Percentiles rank a stretch among this genome's conserved stretches.
These are phyloP conservation scores for Anniella stebbinsi DNA, from an alignment of 2,797 vertebrate species.

Conservation along the genomic window DNA sequence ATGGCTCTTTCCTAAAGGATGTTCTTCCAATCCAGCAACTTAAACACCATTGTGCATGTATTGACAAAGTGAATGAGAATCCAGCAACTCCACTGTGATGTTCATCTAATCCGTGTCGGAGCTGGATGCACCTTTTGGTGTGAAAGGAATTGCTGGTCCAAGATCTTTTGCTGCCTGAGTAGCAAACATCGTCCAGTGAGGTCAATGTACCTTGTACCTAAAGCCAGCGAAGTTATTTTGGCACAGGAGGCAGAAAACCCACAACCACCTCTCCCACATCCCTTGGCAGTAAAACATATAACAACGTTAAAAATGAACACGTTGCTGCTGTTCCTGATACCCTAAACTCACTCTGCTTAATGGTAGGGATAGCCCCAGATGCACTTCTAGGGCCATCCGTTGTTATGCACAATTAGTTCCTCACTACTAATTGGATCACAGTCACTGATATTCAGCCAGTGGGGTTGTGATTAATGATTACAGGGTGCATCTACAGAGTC, in stretches of 20 bases:
- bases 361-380: neutral
- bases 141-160: neutral
- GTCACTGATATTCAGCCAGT: neutral
- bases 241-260: too few relatives aligned
- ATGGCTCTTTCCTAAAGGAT: conserved; percentile 56
- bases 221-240: too few relatives aligned
- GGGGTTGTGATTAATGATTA: neutral
- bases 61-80: neutral
- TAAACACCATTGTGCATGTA: neutral
- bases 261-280: too few relatives aligned
- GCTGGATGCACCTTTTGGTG: neutral
- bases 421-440: neutral
- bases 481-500: neutral
- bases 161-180: too few relatives aligned
- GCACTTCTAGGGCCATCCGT: neutral
- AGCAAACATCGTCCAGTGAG: too few relatives aligned
- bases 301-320: too few relatives aligned
- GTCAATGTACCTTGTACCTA: too few relatives aligned
- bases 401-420: neutral
- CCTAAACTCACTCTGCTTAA: too few relatives aligned
- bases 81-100: neutral
- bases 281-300: too few relatives aligned
- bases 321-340: too few relatives aligned
- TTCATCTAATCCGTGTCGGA: neutral
- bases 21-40: neutral